phyloP scores from a whole-genome alignment of 2,113 vertebrate genomes.

The Centropristis striata region DNA sequence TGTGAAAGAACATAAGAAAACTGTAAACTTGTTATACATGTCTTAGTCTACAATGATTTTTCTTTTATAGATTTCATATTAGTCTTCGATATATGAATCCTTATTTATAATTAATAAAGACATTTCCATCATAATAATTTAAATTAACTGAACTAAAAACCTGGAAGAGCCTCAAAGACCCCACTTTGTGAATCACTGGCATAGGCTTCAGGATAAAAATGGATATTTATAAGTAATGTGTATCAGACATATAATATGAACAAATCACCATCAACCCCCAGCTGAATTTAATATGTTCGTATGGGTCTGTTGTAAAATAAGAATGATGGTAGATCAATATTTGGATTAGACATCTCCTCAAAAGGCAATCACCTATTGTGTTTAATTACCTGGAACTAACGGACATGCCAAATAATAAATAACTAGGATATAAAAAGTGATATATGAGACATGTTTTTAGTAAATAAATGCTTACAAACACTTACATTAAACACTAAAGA shows the following conservation, averaged over 20 bases:
- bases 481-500: constrained; percentile 94
- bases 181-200: too few species aligned
- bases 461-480: constrained; percentile 35
- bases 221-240: too few species aligned
- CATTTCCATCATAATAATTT: too few species aligned
- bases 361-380: not conserved
- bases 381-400: not conserved
- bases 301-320: not conserved
- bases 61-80: too few species aligned
- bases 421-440: not conserved
- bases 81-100: too few species aligned
- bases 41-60: too few species aligned
- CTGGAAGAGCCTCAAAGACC: too few species aligned
- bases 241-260: too few species aligned
- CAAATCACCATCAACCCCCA: not conserved
- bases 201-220: too few species aligned
- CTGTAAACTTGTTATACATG: too few species aligned
- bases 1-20: not conserved
- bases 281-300: not conserved
- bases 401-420: not conserved
- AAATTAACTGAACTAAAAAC: too few species aligned
- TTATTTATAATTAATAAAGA: too few species aligned
- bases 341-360: constrained; percentile 14
- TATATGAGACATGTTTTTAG: not conserved
- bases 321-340: not conserved